Evolutionary conservation across 2,113 vertebrate species (phyloP).

Genomic region (Boulengeromyrus knoepffleri): DNA sequence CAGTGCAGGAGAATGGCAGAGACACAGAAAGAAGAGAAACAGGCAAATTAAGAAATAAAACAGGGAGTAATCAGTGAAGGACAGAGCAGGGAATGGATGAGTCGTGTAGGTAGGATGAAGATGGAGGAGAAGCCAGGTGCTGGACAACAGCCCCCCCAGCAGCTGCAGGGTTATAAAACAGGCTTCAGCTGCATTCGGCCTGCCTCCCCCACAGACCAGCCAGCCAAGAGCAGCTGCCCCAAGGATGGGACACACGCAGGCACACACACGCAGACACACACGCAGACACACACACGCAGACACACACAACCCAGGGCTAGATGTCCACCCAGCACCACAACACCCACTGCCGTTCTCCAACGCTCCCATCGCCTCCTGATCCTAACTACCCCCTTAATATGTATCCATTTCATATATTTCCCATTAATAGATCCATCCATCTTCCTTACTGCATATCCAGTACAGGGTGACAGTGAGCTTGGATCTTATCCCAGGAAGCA

Average conservation of each 20-base stretch:
- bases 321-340: background rate
- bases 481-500: background rate
- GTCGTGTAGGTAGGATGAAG: constrained; percentile 15
- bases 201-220: background rate
- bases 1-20: constrained; percentile 1
- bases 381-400: background rate
- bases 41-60: background rate
- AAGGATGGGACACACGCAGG: background rate
- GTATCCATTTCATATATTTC: background rate
- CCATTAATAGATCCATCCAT: background rate
- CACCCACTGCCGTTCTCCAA: background rate
- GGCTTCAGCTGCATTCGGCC: constrained; percentile 50
- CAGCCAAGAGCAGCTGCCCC: constrained; percentile 16
- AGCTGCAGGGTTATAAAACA: constrained; percentile 70
- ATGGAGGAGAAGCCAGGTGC: constrained; percentile 57
- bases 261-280: background rate
- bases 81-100: constrained; percentile 24
- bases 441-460: background rate
- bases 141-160: constrained; percentile 70
- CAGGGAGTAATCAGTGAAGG: background rate
- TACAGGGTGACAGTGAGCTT: background rate
- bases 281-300: too few relatives aligned
- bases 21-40: constrained; percentile 7
- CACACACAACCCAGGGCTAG: background rate
- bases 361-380: background rate